Percentiles rank a stretch among this genome's conserved stretches.
Conservation (phyloP, 2,888 invertebrate species). For the Spisula subtruncata region DNA sequence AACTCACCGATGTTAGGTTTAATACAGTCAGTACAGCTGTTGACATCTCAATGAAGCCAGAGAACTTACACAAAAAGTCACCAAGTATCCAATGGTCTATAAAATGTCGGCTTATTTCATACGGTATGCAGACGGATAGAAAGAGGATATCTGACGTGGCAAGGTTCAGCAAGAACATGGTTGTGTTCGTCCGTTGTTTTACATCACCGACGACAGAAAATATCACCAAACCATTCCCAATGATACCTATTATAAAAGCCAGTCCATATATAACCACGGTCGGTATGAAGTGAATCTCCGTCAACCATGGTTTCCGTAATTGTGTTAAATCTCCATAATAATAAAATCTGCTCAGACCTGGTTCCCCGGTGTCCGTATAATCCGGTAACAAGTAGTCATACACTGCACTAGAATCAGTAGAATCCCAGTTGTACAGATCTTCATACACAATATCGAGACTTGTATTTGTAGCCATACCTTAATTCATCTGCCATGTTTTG, state of each 20-base stretch:
- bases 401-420: background rate
- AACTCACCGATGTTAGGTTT: slow-evolving; percentile 88
- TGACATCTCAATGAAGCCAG: slow-evolving; percentile 88
- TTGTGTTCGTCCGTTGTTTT: slow-evolving; percentile 84
- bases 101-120: slow-evolving; percentile 88
- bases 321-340: slow-evolving; percentile 77
- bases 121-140: slow-evolving; percentile 88
- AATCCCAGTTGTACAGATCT: too few species aligned
- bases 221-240: slow-evolving; percentile 88
- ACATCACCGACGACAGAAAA: slow-evolving; percentile 88
- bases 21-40: slow-evolving; percentile 88
- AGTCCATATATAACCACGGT: slow-evolving; percentile 77
- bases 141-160: slow-evolving; percentile 88
- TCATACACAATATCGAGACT: too few species aligned
- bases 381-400: background rate
- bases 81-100: slow-evolving; percentile 87
- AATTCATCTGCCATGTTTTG: too few species aligned
- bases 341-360: slow-evolving; percentile 62
- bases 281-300: slow-evolving; percentile 76
- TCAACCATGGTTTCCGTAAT: slow-evolving; percentile 77
- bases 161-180: slow-evolving; percentile 82
- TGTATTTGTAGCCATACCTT: too few species aligned
- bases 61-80: slow-evolving; percentile 88
- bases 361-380: background rate
- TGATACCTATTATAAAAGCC: slow-evolving; percentile 87